Conservation (phyloP, 2,888 invertebrate genomes). For the Clistopyga incitator region DNA sequence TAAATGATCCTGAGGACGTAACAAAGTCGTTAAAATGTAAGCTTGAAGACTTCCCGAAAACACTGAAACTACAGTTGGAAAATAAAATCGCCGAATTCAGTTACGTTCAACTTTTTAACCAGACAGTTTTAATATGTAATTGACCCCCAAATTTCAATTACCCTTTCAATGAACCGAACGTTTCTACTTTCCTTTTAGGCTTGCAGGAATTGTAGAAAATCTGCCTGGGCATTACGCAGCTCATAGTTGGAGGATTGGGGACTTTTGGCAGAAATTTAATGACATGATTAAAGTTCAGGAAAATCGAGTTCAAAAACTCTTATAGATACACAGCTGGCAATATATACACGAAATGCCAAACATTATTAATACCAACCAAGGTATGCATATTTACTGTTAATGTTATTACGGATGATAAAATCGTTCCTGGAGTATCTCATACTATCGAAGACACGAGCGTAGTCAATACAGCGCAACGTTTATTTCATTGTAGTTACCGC, state of each 20-base stretch:
- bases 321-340: conserved; percentile 1
- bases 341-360: conserved; percentile 3
- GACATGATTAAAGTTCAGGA: neutral
- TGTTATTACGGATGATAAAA: too few relatives aligned
- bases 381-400: too few relatives aligned
- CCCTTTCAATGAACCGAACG: too few relatives aligned
- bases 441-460: too few relatives aligned
- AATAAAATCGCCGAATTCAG: conserved; percentile 31
- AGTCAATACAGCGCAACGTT: too few relatives aligned
- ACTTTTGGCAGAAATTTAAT: conserved; percentile 40
- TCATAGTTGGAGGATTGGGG: conserved; percentile 16
- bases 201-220: conserved; percentile 26
- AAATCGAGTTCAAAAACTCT: conserved; percentile 10
- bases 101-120: conserved; percentile 16
- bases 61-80: conserved; percentile 3
- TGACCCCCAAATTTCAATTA: neutral
- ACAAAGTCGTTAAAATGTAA: conserved; percentile 5
- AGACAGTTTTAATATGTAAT: neutral
- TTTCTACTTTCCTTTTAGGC: conserved; percentile 26
- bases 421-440: too few relatives aligned
- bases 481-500: too few relatives aligned
- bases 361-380: neutral
- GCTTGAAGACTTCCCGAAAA: conserved; percentile 22
- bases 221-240: conserved; percentile 28
- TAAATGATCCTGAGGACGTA: conserved; percentile 8